Conservation (phyloP, 2,113 vertebrate genomes). For the Procavia capensis region DNA sequence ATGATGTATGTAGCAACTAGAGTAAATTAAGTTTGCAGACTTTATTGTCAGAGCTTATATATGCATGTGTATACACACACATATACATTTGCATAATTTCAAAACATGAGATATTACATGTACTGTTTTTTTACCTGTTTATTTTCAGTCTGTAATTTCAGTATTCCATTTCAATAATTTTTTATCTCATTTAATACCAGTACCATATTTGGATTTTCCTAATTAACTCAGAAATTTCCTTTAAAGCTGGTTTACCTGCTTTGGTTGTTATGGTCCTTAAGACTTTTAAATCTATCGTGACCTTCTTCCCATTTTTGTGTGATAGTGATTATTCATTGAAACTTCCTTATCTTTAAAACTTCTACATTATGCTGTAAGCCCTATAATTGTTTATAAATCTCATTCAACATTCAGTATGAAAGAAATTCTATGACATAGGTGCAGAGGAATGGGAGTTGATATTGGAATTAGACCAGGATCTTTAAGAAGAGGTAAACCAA, state of each 20-base stretch:
- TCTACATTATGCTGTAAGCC: not conserved
- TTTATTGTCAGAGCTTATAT: too few relatives aligned
- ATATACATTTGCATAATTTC: not conserved
- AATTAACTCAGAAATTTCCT: not conserved
- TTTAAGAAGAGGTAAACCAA: too few relatives aligned
- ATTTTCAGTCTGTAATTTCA: not conserved
- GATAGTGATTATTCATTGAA: not conserved
- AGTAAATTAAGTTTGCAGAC: too few relatives aligned
- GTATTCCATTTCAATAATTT: not conserved
- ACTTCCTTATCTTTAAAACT: not conserved
- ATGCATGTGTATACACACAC: too few relatives aligned
- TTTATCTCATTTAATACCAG: not conserved
- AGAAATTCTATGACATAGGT: not conserved
- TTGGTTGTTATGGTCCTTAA: not conserved
- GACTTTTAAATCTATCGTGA: not conserved
- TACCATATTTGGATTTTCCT: not conserved
- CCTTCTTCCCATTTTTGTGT: not conserved
- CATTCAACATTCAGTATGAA: not conserved
- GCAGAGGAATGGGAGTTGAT: not conserved
- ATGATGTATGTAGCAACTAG: too few relatives aligned
- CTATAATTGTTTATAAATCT: not conserved
- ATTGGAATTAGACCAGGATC: too few relatives aligned
- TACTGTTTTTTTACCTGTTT: not conserved
- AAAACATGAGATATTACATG: not conserved
- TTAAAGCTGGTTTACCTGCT: not conserved